A percentile compares a stretch with the other conserved stretches of the same genome.
Conservation (phyloP, 2,797 vertebrate species). For the Chanos chanos region DNA sequence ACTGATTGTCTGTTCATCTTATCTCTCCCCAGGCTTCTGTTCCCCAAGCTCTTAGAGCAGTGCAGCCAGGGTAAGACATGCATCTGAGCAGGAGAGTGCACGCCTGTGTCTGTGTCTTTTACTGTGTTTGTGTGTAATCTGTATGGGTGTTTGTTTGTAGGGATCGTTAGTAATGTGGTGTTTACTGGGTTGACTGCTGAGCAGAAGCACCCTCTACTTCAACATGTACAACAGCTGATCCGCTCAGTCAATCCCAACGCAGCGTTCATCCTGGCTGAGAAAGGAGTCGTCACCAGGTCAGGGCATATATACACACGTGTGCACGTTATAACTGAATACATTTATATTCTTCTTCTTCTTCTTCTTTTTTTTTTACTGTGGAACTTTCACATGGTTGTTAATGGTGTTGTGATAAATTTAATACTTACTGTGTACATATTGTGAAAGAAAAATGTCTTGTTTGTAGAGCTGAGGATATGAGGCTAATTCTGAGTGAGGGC, state of each 20-base stretch:
- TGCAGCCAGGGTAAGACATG: conserved; percentile 85
- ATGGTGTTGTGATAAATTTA: not conserved
- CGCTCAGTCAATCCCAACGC: conserved; percentile 83
- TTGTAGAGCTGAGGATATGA: conserved; percentile 87
- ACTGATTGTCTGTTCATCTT: conserved; percentile 19
- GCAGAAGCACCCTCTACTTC: conserved; percentile 80
- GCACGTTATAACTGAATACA: not conserved
- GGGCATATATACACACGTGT: not conserved
- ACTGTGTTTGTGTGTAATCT: conserved; percentile 16
- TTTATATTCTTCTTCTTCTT: too few species aligned
- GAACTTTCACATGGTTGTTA: conserved; percentile 26
- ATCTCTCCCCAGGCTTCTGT: conserved; percentile 76
- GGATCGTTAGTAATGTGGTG: conserved; percentile 85
- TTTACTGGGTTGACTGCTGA: conserved; percentile 83
- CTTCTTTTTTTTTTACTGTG: conserved; percentile 39
- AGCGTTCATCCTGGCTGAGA: conserved; percentile 86
- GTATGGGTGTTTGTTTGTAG: conserved; percentile 69
- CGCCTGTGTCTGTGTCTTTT: not conserved
- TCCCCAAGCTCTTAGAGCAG: conserved; percentile 95
- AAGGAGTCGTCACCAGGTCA: conserved; percentile 88
- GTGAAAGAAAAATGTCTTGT: not conserved
- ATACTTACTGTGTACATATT: not conserved
- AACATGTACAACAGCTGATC: conserved; percentile 85
- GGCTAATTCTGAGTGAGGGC: conserved; percentile 84
- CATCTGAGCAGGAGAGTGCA: not conserved